Evolutionary conservation across 2,888 invertebrate species (phyloP).

Genomic region (Carabus problematicus): DNA sequence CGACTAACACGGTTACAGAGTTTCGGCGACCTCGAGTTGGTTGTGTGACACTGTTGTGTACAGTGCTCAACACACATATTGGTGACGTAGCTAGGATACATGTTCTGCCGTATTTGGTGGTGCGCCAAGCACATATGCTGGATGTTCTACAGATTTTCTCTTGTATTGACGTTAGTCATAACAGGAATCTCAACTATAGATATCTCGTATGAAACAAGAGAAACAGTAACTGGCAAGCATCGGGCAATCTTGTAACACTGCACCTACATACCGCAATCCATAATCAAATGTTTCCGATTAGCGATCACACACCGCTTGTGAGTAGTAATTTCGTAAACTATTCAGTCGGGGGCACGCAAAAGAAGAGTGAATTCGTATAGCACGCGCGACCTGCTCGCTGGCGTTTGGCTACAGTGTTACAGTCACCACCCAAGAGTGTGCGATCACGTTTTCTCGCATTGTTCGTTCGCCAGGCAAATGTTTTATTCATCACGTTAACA

Average conservation of each 20-base stretch:
- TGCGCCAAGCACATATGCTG: background rate
- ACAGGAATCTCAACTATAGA: too few species aligned
- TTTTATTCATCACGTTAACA: constrained; percentile 9
- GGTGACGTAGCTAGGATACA: background rate
- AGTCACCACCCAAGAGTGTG: constrained; percentile 7
- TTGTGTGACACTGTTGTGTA: background rate
- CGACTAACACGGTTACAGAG: background rate
- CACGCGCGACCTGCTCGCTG: background rate
- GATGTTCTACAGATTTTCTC: too few species aligned
- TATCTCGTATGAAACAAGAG: too few species aligned
- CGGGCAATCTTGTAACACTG: too few species aligned
- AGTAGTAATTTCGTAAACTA: background rate
- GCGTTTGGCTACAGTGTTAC: background rate
- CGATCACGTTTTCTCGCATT: constrained; percentile 17
- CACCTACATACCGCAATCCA: too few species aligned
- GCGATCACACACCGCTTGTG: too few species aligned
- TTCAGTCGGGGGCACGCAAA: background rate
- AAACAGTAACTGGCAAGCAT: too few species aligned
- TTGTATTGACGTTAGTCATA: too few species aligned
- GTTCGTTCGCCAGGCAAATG: background rate
- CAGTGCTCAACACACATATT: background rate
- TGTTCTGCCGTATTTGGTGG: constrained; percentile 6
- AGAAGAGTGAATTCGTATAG: constrained; percentile 2
- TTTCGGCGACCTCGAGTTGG: background rate
- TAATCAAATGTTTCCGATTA: too few species aligned